Evolutionary conservation across 1,140 invertebrate genomes (phyloP), one percentile per base, ranked within the genome.

Genomic region (Sarcophaga peregrina): DNA sequence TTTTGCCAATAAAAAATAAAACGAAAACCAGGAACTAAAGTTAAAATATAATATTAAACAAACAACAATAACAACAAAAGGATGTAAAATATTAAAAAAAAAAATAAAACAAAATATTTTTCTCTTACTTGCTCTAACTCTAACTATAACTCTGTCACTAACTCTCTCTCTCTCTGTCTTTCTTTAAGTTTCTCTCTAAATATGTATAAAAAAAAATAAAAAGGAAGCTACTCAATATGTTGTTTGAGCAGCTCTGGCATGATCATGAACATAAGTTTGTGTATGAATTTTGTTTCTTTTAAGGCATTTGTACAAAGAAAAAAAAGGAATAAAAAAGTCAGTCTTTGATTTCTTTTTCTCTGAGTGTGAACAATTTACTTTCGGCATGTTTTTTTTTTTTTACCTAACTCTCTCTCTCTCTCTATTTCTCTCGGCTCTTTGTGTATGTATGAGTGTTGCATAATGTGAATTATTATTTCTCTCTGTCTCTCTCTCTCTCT

Each of bases 91-190:
- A 37, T 37, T 37, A 37, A 4, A 68, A 81, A 48, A n/a, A 81
- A 81, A 80, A 80, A 8, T 8, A 81, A n/a, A n/a, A n/a, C n/a
- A n/a, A n/a, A n/a, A n/a, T n/a, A 81, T 52, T 25, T 68, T 37
- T 68, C n/a, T 25, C 6, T 68, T 10, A 9, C 20, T 68, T 25
- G 7, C 20, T 68, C 47, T 78, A 47, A 50, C n/a, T 78, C 0
- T 78, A 15, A 50, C 75, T 78, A 20, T 78, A n/a, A n/a, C n/a
- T 68, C 15, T 20, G n/a, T 68, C 5, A 8, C 20, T 68, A 9
- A 5, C 20, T 68, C 47, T 78, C 75, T 78, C 7, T 78, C 0
- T 78, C n/a, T 78, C 75, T 78, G 5, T 78, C n/a, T 52, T 25
- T 78, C n/a, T 76, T 13, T 76, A n/a, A 48, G 13, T 76, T n/a